Percentiles rank a stretch among this genome's conserved stretches.
Conservation (phyloP, 1,140 invertebrate species). For the Adoxophyes honmai region DNA sequence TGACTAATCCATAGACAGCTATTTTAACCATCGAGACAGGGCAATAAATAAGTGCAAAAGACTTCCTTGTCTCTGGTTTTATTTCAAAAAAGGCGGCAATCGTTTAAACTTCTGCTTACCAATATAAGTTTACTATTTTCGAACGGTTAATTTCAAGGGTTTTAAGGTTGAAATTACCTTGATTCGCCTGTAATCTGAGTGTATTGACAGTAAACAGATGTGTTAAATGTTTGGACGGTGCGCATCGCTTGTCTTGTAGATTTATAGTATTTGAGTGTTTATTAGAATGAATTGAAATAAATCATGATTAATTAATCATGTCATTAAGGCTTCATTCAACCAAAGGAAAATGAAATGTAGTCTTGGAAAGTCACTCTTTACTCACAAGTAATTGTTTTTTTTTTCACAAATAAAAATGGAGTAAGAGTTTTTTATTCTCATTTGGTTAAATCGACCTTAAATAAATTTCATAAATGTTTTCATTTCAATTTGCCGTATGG, state of each 20-base stretch:
- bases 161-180: neutral
- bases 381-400: too few species aligned
- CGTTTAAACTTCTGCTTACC: neutral
- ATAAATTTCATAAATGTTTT: too few species aligned
- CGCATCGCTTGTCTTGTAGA: neutral
- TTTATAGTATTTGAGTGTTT: neutral
- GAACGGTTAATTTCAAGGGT: neutral
- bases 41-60: slow-evolving; percentile 6
- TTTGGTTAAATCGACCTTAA: too few species aligned
- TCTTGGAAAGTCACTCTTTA: too few species aligned
- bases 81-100: neutral
- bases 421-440: too few species aligned
- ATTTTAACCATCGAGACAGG: slow-evolving; percentile 8
- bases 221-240: neutral
- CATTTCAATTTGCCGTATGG: too few species aligned
- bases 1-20: slow-evolving; percentile 8
- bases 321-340: too few species aligned
- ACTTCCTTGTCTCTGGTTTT: slow-evolving; percentile 8
- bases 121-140: neutral
- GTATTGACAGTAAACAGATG: neutral
- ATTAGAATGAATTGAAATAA: slow-evolving; percentile 2
- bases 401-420: too few species aligned
- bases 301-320: too few species aligned
- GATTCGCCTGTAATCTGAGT: neutral
- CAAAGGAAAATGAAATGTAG: too few species aligned